These are phyloP conservation scores for Thalassoma bifasciatum DNA, from an alignment of 2,113 vertebrate genomes.

Conservation along the genomic window DNA sequence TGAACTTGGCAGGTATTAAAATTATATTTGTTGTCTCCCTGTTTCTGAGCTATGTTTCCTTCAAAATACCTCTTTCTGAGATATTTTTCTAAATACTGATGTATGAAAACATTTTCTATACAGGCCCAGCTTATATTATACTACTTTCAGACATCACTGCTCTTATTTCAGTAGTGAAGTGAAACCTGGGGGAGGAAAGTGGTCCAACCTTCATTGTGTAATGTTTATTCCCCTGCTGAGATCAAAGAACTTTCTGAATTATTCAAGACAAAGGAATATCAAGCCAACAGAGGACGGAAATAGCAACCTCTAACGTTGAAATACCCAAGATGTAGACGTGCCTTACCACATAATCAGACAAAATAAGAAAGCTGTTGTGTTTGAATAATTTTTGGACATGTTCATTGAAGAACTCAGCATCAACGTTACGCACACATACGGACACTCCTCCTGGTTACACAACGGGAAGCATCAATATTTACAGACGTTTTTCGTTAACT, in stretches of 20 bases:
- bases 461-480: conserved; percentile 20
- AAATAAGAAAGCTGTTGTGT: neutral
- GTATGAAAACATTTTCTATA: conserved; percentile 19
- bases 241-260: conserved; percentile 67
- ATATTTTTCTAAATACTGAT: neutral
- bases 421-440: conserved; percentile 50
- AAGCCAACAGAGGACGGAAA: conserved; percentile 8
- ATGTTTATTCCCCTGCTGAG: conserved; percentile 37
- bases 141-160: neutral
- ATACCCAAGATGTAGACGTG: neutral
- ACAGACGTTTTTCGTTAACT: neutral
- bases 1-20: neutral
- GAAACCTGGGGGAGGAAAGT: conserved; percentile 20
- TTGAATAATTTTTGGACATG: neutral
- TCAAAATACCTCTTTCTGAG: neutral
- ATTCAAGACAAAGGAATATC: conserved; percentile 41
- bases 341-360: neutral
- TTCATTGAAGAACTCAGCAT: conserved; percentile 72
- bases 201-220: neutral
- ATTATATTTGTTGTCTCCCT: neutral
- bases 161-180: neutral
- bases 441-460: conserved; percentile 60
- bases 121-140: neutral
- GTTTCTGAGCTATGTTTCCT: too few species aligned
- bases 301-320: neutral